Conservation (phyloP, 2,113 vertebrate species). For the Oncorhynchus mykiss region DNA sequence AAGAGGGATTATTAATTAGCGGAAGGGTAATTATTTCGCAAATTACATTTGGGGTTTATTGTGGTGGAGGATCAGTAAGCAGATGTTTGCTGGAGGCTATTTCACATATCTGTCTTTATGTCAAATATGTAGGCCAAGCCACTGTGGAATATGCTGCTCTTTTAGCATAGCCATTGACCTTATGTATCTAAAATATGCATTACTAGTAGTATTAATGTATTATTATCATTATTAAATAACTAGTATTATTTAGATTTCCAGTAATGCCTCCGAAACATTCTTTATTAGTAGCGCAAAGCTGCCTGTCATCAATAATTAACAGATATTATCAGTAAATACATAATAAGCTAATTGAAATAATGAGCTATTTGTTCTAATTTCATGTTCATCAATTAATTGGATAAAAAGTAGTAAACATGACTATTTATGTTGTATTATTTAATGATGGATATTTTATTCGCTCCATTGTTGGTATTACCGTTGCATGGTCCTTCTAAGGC, state of each 20-base stretch:
- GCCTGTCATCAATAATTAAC: not conserved
- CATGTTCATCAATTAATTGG: constrained; percentile 20
- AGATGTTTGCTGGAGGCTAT: constrained; percentile 36
- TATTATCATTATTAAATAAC: not conserved
- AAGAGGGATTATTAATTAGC: constrained; percentile 8
- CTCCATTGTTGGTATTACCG: not conserved
- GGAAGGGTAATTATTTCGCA: constrained; percentile 10
- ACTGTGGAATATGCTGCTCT: not conserved
- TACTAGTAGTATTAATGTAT: not conserved
- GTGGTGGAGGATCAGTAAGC: constrained; percentile 9
- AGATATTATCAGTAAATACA: not conserved
- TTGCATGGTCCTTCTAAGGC: not conserved
- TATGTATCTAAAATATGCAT: not conserved
- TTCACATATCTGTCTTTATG: constrained; percentile 8
- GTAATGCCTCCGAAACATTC: not conserved
- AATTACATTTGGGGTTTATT: constrained; percentile 1
- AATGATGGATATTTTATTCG: not conserved
- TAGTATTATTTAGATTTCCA: not conserved
- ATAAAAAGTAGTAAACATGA: constrained; percentile 8
- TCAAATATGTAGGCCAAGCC: not conserved
- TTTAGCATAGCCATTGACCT: not conserved
- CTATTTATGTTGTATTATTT: constrained; percentile 16
- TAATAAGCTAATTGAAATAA: not conserved
- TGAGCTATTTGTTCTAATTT: not conserved
- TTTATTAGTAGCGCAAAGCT: not conserved